Base-by-base conservation (phyloP, 1,140 invertebrate species). In the Platyura marginata region DNA sequence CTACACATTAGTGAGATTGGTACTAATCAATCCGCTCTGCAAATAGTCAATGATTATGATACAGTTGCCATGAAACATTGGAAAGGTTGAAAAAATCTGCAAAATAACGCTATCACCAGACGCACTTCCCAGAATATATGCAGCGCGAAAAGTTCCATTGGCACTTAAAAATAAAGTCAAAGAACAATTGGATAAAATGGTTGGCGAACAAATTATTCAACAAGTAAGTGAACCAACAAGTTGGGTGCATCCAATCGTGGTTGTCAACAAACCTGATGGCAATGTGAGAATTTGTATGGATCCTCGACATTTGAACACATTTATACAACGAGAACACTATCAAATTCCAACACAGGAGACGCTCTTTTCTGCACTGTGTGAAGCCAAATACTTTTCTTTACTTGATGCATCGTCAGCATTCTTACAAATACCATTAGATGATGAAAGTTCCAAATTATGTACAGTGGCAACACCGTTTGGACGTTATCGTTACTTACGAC, bases 291-390 rank as follows among this genome's bases (percentile, higher is more conserved):
- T 65, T 41, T 68, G 62, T 45, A 42, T 69, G 16, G 63, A 69
- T 50, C 65, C 66, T 9, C 51, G 50, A 47, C 52, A 62, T 42
- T 49, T 69, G 46, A 70, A 70, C 52, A 54, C 55, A 46, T 47
- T 46, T 9, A 57, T 70, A 5, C 48, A 51, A 38, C 41, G 65
- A 36, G 50, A 57, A 40, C 55, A 61, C 46, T 63, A 56, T 53
- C 55, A 50, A 21, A 53, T 67, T 34, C 60, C 61, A 19, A 61
- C 25, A 13, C 13, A 8, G 6, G 25, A 29, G 6, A 13, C 6
- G 6, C 6, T 29, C 6, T 29, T 13, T 8, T 29, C 25, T 8
- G 6, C 6, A 8, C 25, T 29, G 13, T 8, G 13, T 29, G 25
- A 13, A 6, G 13, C 13, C 6, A 29, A 29, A 29, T 29, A 29